Percentiles rank a stretch among this genome's conserved stretches.
Evolutionary conservation across 2,113 vertebrate genomes (phyloP).

Genomic region (Oncorhynchus kisutch): DNA sequence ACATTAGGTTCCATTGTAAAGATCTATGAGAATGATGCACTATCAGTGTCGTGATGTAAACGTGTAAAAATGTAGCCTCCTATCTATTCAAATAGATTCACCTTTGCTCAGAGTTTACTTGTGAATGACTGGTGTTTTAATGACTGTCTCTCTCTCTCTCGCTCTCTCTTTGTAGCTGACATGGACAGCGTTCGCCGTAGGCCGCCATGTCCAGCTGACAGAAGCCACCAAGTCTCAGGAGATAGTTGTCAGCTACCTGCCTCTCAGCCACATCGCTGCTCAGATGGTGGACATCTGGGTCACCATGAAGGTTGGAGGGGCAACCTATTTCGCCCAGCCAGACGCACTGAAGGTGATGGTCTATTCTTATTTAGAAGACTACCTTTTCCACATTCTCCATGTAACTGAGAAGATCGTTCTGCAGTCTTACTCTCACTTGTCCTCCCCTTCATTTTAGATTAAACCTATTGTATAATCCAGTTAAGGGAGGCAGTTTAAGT

Average conservation of each 20-base stretch:
- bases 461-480: too few relatives aligned
- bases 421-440: neutral
- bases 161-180: constrained; percentile 75
- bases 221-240: constrained; percentile 72
- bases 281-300: constrained; percentile 94
- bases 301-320: constrained; percentile 74
- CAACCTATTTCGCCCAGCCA: constrained; percentile 84
- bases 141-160: neutral
- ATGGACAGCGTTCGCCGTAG: constrained; percentile 71
- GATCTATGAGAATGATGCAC: too few relatives aligned
- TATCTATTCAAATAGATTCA: neutral
- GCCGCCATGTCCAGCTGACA: constrained; percentile 43
- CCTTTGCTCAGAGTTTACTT: neutral
- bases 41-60: too few relatives aligned
- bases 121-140: neutral
- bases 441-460: too few relatives aligned
- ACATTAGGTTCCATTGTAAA: too few relatives aligned
- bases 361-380: too few relatives aligned
- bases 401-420: neutral
- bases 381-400: too few relatives aligned
- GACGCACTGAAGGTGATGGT: constrained; percentile 87
- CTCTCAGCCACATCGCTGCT: constrained; percentile 89
- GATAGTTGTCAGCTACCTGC: constrained; percentile 87
- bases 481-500: too few relatives aligned
- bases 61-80: too few relatives aligned